Evolutionary conservation across 30 jellyfish, hydroid and myxozoan species (phyloP), one percentile per base, ranked within the genome.

Genomic region (Hydractinia echinata): DNA sequence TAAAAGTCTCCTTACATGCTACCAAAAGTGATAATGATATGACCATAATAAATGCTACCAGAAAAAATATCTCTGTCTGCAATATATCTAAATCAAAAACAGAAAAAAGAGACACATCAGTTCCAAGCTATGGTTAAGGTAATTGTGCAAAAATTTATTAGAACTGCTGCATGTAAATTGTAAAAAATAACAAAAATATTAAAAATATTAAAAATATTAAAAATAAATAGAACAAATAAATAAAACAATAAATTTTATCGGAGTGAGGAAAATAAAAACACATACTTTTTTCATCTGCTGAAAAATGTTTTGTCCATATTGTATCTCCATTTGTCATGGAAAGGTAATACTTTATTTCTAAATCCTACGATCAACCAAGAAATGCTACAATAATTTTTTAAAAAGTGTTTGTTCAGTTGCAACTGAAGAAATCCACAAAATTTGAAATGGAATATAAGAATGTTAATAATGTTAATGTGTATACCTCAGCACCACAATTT

Each of bases 261-360:
- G 7, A 30, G 68, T 5, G 9, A 71, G 10, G 13, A 79, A 58
- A 13, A 16, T 48, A 76, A 14, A 13, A 79, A 44, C 13, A 48
- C 54, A 7, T 76, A 92, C 98, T 73, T 77, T 84, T 89, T 77
- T 92, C 98, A 83, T 92, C 98, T 19, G 98, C 98, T 62, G 98
- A 92, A 54, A 92, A 92, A 73, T 92, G 98, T 76, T 87, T 86
- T 53, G 85, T 83, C 98, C 98, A 92, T 74, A 92, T 86, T 19
- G 89, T n/a, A 49, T 87, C 87, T 4, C 98, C 98, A 76, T 92
- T 92, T 4, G 98, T 92, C 95, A 92, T 77, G 15, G 44, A 87
- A 84, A 92, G 66, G 7, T 76, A 16, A 76, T 86, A 92, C 53
- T 87, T 83, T 70, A 92, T 50, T 19, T 74, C 54, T 11, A 92